Evolutionary conservation across 2,113 vertebrate genomes (phyloP).

Genomic region (Caloenas nicobarica): DNA sequence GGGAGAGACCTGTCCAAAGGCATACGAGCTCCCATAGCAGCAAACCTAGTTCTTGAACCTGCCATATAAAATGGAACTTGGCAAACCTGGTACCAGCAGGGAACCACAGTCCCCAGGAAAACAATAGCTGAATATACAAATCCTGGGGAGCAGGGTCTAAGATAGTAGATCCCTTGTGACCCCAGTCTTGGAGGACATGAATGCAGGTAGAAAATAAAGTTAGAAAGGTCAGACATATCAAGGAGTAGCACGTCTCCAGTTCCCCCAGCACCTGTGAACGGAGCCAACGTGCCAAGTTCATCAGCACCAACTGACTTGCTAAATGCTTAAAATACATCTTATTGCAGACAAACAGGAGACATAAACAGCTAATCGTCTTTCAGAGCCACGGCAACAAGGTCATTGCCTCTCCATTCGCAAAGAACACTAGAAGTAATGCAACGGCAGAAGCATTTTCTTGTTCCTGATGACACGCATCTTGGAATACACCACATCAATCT

Average conservation of each 20-base stretch:
- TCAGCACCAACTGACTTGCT: not conserved
- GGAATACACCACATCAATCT: not conserved
- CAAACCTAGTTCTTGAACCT: not conserved
- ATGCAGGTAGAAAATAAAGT: constrained; percentile 19
- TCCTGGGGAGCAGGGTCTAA: not conserved
- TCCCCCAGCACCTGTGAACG: not conserved
- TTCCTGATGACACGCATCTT: not conserved
- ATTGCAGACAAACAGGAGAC: not conserved
- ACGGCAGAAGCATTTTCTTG: not conserved
- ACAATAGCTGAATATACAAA: not conserved
- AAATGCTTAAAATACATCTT: constrained; percentile 42
- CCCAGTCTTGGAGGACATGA: not conserved
- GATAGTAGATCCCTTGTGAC: not conserved
- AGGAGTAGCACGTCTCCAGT: not conserved
- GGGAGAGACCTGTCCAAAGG: not conserved
- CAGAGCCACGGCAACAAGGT: constrained; percentile 8
- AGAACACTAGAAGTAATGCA: not conserved
- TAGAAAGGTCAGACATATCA: constrained; percentile 39
- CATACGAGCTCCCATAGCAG: not conserved
- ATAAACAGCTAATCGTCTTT: not conserved
- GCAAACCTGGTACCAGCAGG: not conserved
- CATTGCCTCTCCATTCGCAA: not conserved
- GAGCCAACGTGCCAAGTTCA: not conserved
- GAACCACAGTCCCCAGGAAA: not conserved
- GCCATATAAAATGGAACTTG: not conserved